phyloP scores from a whole-genome alignment of 2,113 vertebrate species.

The Ginglymostoma cirratum region DNA sequence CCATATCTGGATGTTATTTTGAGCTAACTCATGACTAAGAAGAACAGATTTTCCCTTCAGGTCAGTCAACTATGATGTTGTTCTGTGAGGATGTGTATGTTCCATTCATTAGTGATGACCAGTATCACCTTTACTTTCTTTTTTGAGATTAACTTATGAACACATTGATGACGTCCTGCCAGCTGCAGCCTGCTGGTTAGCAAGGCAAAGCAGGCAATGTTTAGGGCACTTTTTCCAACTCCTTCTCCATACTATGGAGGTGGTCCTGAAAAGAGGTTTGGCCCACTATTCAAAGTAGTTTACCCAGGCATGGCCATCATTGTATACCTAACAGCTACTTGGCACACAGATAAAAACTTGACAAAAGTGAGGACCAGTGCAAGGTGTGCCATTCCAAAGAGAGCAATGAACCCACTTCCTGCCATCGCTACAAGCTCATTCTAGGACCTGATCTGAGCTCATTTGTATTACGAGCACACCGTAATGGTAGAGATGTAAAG shows the following conservation, averaged over 20 bases:
- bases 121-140: not conserved
- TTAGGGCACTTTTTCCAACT: not conserved
- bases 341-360: too few relatives aligned
- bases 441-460: not conserved
- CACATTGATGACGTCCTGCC: not conserved
- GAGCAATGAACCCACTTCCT: too few relatives aligned
- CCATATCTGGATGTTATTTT: too few relatives aligned
- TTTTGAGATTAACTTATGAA: not conserved
- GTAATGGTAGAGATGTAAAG: not conserved
- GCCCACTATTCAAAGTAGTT: too few relatives aligned
- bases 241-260: not conserved
- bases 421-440: too few relatives aligned
- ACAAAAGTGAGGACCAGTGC: too few relatives aligned
- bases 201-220: too few relatives aligned
- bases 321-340: too few relatives aligned
- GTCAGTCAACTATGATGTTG: not conserved
- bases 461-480: not conserved
- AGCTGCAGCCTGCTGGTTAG: too few relatives aligned
- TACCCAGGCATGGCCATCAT: too few relatives aligned
- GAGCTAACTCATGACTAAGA: not conserved
- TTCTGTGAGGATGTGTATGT: not conserved
- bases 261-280: not conserved
- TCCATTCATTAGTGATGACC: not conserved
- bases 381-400: too few relatives aligned
- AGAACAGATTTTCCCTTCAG: not conserved